phyloP scores from a whole-genome alignment of 2,113 vertebrate genomes.

The Cacatua alba region DNA sequence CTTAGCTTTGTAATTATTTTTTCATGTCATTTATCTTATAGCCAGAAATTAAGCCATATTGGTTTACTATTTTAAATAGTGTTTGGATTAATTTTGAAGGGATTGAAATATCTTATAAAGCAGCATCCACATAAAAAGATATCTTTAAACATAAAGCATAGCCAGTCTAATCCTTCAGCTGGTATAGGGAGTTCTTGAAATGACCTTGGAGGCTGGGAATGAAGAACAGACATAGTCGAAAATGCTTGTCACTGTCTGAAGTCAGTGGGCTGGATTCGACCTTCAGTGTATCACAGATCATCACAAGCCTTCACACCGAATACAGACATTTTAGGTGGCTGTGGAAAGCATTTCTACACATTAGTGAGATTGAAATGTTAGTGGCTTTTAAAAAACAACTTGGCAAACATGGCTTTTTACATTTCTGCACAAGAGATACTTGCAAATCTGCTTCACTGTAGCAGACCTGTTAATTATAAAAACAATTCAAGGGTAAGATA shows the following conservation, averaged over 20 bases:
- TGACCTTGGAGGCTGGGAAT: conserved; percentile 11
- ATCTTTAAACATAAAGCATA: not conserved
- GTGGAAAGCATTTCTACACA: not conserved
- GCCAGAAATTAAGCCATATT: not conserved
- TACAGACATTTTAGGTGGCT: not conserved
- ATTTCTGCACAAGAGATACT: not conserved
- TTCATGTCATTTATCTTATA: not conserved
- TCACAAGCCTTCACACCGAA: not conserved
- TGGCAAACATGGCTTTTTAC: not conserved
- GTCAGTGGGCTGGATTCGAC: not conserved
- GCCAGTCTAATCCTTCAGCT: not conserved
- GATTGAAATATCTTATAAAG: conserved; percentile 16
- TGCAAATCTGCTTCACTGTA: conserved; percentile 5
- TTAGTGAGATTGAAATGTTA: not conserved
- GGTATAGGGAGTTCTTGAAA: not conserved
- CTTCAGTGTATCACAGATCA: not conserved
- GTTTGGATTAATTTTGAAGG: not conserved
- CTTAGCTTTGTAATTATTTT: not conserved
- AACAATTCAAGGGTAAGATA: conserved; percentile 42
- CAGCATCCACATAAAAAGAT: not conserved
- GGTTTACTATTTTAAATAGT: conserved; percentile 24
- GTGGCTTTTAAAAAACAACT: not conserved
- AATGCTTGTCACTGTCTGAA: not conserved
- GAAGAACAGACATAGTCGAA: not conserved
- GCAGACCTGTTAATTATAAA: conserved; percentile 13